Conservation (phyloP, 2,797 vertebrate genomes). For the Alcedo atthis region DNA sequence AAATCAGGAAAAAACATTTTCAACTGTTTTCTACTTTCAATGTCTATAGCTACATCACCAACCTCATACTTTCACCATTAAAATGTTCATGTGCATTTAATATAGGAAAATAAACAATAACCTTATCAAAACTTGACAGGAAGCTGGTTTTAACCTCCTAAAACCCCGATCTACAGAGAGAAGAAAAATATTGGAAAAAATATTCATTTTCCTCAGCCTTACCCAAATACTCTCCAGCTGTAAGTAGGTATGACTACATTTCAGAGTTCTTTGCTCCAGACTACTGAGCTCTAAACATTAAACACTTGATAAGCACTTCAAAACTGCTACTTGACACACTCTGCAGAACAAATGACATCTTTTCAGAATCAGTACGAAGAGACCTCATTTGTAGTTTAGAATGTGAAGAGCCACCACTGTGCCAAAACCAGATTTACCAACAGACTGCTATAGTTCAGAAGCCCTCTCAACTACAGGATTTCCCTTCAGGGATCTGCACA, state of each 20-base stretch:
- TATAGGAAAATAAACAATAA: neutral
- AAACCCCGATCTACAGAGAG: neutral
- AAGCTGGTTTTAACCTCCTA: neutral
- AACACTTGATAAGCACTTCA: neutral
- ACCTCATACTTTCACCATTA: neutral
- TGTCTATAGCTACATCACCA: neutral
- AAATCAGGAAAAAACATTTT: neutral
- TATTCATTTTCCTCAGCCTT: neutral
- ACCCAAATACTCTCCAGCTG: neutral
- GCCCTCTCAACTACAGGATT: neutral
- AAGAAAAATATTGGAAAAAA: rapidly evolving
- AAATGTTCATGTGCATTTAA: neutral
- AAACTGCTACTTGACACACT: neutral
- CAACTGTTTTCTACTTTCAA: neutral
- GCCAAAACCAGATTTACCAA: neutral
- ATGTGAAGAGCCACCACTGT: neutral
- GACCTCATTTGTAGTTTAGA: neutral
- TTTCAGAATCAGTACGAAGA: neutral
- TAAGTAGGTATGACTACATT: rapidly evolving
- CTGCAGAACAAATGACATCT: neutral
- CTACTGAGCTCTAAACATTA: neutral
- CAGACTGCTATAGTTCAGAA: neutral
- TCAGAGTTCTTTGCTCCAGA: neutral
- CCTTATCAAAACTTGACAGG: neutral
- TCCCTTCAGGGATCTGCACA: neutral